Evolutionary conservation across 2,113 vertebrate genomes (phyloP), one percentile per base, ranked within the genome.

Genomic region (Embiotoca jacksoni): DNA sequence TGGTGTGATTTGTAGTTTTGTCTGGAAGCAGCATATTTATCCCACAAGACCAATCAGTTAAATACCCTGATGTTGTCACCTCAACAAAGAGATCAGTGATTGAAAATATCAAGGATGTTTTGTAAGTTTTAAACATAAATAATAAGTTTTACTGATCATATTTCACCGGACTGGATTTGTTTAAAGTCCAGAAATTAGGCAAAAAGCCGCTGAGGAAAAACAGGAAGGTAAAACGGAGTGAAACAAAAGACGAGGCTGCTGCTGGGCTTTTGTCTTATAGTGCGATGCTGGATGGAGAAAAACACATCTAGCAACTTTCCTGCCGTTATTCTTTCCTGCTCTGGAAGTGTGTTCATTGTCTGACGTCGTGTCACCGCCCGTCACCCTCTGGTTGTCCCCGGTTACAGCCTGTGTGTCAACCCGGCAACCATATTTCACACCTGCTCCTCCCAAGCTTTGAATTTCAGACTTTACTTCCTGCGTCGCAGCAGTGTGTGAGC

Each of bases 391-490:
- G 6, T 41, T 2, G 8, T 52, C 68, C 23, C 49, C 5, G 10
- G 11, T 32, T 41, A 16, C 31, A 14, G 7, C 23, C 36, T 55
- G 16, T 52, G 23, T 23, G 23, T 23, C 23, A 23, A 23, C 23
- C 1, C 23, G 23, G 23, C 23, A 23, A 23, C 23, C 23, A 23
- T 23, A 82, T 56, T 77, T 67, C 50, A 76, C 8, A 33, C 44
- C 52, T 30, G 52, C 69, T 33, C 49, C 53, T 58, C 63, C 54
- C 64, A 53, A 36, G 55, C 70, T 60, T 55, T 36, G 79, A 59
- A 78, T 55, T 64, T 70, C 53, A 74, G 23, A n/a, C 2, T 11
- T 7, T 41, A 44, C 62, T 69, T 69, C 46, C 57, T 63, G 36
- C 37, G 61, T 62, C 53, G 52, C 39, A 5, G 55, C 3, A 5